Evolutionary conservation across 1,140 invertebrate genomes (phyloP).

Genomic region (Sogatella furcifera): DNA sequence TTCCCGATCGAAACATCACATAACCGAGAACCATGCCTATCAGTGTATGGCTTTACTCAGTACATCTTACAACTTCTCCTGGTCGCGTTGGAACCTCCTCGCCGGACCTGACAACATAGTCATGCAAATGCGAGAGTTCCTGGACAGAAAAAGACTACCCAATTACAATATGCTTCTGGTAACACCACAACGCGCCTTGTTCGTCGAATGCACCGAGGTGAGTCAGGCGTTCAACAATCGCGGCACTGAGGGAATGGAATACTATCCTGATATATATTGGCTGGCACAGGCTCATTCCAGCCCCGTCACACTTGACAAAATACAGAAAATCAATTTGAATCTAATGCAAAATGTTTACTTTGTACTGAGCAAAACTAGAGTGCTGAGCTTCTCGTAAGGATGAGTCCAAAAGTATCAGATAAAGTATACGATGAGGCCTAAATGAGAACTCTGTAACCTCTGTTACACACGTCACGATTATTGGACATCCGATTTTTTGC

Average conservation of each 20-base stretch:
- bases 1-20: slow-evolving; percentile 56
- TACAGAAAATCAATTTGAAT: slow-evolving; percentile 9
- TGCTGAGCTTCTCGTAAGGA: slow-evolving; percentile 22
- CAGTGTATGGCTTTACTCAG: slow-evolving; percentile 69
- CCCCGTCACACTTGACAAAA: slow-evolving; percentile 11
- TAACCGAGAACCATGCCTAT: slow-evolving; percentile 68
- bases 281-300: slow-evolving; percentile 32
- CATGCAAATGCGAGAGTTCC: slow-evolving; percentile 56
- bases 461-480: no score
- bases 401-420: no score
- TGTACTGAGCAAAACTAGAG: slow-evolving; percentile 15
- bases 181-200: slow-evolving; percentile 45
- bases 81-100: slow-evolving; percentile 76
- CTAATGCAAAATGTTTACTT: slow-evolving; percentile 18
- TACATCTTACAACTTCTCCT: slow-evolving; percentile 68
- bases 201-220: slow-evolving; percentile 59
- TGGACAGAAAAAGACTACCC: slow-evolving; percentile 39
- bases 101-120: slow-evolving; percentile 55
- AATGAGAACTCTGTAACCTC: no score
- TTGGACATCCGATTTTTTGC: no score
- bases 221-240: slow-evolving; percentile 48
- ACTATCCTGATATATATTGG: slow-evolving; percentile 55
- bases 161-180: slow-evolving; percentile 46
- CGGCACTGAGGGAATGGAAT: slow-evolving; percentile 42
- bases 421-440: no score